Conservation (phyloP, 2,113 vertebrate species). For the Calyptommatus sinebrachiatus region DNA sequence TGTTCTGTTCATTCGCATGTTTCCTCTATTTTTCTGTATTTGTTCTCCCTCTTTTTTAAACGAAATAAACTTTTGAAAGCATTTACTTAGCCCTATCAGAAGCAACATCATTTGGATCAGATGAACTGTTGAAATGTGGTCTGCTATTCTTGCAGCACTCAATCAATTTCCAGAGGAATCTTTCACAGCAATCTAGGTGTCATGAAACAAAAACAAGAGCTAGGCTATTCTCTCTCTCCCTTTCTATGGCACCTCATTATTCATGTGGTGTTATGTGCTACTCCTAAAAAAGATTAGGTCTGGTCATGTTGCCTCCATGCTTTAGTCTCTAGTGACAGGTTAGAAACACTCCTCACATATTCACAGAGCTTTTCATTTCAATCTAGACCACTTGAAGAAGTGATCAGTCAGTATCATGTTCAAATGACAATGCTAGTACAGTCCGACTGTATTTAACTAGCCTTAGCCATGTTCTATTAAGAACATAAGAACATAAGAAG, state of each 20-base stretch:
- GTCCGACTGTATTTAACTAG: constrained; percentile 59
- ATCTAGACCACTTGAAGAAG: constrained; percentile 62
- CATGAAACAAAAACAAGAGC: constrained; percentile 46
- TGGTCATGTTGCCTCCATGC: constrained; percentile 61
- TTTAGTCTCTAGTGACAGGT: constrained; percentile 70
- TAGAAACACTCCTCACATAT: constrained; percentile 69
- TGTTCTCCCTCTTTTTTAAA: no score
- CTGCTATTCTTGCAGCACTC: constrained; percentile 38
- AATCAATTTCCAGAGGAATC: constrained; percentile 48
- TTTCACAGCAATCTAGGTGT: constrained; percentile 43
- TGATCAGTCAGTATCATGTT: constrained; percentile 71
- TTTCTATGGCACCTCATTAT: constrained; percentile 62
- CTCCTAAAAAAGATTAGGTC: constrained; percentile 49
- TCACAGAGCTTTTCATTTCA: constrained; percentile 70
- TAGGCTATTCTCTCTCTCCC: constrained; percentile 40
- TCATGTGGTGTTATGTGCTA: constrained; percentile 53
- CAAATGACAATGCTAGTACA: constrained; percentile 57
- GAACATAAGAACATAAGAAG: no score
- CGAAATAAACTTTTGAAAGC: constrained; percentile 3
- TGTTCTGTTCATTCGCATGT: neutral
- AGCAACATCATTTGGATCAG: constrained; percentile 32
- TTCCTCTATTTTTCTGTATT: neutral
- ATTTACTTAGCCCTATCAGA: constrained; percentile 21
- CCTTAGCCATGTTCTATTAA: constrained; percentile 42
- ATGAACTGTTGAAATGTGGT: constrained; percentile 47